These are phyloP conservation scores for Porites divaricata DNA, from an alignment of 92 coral and sea anemone genomes.

Conservation along the genomic window DNA sequence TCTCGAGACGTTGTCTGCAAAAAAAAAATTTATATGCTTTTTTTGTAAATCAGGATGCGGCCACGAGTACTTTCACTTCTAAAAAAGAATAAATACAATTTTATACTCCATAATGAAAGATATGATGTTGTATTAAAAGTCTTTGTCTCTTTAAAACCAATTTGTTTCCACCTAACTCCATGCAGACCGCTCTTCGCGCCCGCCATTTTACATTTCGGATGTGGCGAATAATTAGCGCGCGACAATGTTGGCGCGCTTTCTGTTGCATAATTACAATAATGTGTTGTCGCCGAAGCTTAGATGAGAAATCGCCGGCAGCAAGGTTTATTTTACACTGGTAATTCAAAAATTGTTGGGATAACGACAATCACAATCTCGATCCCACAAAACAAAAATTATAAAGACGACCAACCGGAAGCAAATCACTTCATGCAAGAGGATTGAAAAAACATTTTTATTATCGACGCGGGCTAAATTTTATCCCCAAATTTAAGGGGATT, in stretches of 20 bases:
- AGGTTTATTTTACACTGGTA: too few species aligned
- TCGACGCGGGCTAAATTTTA: too few species aligned
- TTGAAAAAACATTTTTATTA: too few species aligned
- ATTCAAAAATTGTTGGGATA: too few species aligned
- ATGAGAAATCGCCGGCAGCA: too few species aligned
- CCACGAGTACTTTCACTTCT: not conserved
- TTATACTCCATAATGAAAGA: too few species aligned
- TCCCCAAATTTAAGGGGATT: too few species aligned
- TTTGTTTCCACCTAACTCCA: too few species aligned
- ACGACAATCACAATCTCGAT: not conserved
- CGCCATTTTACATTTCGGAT: not conserved
- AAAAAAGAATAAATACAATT: too few species aligned
- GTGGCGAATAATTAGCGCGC: not conserved
- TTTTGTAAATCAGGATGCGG: not conserved
- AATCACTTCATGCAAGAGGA: not conserved
- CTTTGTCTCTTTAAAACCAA: too few species aligned
- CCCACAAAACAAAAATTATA: not conserved
- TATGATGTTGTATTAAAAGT: too few species aligned
- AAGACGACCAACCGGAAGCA: not conserved
- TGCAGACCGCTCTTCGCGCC: not conserved
- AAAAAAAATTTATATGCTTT: not conserved
- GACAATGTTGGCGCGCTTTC: conserved; percentile 17
- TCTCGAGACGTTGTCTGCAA: conserved; percentile 58
- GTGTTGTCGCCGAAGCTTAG: too few species aligned
- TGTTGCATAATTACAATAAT: conserved; percentile 19